A percentile compares a stretch with the other conserved stretches of the same genome.
Conservation (phyloP, 2,113 vertebrate genomes). For the Lampris incognitus region DNA sequence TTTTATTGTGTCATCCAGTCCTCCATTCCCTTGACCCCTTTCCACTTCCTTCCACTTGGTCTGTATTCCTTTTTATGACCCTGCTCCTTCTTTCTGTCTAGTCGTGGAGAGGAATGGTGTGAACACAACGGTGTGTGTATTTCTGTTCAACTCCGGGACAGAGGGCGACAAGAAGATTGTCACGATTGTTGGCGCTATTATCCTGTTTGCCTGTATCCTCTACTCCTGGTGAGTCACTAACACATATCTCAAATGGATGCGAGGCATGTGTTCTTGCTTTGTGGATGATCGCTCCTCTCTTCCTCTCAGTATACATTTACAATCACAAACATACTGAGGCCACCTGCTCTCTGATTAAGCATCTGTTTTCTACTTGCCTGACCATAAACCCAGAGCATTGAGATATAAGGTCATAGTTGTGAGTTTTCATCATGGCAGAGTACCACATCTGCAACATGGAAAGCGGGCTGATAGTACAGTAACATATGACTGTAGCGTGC, state of each 20-base stretch:
- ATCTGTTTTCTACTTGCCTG: background rate
- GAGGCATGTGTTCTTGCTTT: no score
- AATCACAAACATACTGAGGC: background rate
- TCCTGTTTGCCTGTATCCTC: slow-evolving; percentile 90
- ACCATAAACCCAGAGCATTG: background rate
- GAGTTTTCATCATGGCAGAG: background rate
- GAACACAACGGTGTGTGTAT: slow-evolving; percentile 90
- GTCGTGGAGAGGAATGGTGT: slow-evolving; percentile 72
- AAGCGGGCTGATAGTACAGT: slow-evolving; percentile 21
- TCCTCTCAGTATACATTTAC: background rate
- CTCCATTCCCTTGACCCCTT: no score
- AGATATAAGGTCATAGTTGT: background rate
- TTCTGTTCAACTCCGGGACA: slow-evolving; percentile 85
- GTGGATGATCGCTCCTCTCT: no score
- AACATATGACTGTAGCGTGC: slow-evolving; percentile 19
- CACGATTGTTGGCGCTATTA: slow-evolving; percentile 85
- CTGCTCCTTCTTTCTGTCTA: slow-evolving; percentile 55
- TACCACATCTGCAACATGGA: background rate
- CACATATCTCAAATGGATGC: background rate
- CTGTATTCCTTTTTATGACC: slow-evolving; percentile 21
- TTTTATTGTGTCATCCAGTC: no score
- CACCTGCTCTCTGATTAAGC: background rate
- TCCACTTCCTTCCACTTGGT: background rate
- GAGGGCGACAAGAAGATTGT: slow-evolving; percentile 90
- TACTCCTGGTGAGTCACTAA: slow-evolving; percentile 90